phyloP scores from a whole-genome alignment of 1,140 invertebrate species.

The Colletes latitarsis region DNA sequence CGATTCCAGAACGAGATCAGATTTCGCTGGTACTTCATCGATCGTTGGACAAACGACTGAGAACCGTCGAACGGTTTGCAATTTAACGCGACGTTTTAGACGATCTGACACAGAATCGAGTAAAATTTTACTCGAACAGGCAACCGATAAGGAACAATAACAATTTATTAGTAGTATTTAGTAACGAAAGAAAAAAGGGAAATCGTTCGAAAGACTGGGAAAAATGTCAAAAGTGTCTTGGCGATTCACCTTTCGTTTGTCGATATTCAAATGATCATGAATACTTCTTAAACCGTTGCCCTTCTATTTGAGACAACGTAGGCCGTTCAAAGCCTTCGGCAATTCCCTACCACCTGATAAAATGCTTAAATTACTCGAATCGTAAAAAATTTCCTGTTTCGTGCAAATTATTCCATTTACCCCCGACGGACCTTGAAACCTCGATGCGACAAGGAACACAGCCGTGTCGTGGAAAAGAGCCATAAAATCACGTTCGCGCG shows the following conservation, averaged over 20 bases:
- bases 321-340: neutral
- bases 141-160: no score
- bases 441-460: neutral
- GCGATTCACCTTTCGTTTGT: neutral
- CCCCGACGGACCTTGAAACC: neutral
- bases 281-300: neutral
- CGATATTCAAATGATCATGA: neutral
- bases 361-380: slow-evolving; percentile 12
- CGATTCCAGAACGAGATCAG: neutral
- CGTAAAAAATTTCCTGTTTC: slow-evolving; percentile 32
- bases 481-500: slow-evolving; percentile 3
- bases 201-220: no score
- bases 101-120: no score
- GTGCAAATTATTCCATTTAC: slow-evolving; percentile 1
- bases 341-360: neutral
- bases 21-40: neutral
- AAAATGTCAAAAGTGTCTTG: neutral
- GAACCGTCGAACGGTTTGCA: neutral
- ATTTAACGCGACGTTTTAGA: neutral
- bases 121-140: no score
- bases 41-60: neutral
- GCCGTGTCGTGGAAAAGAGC: neutral
- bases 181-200: no score
- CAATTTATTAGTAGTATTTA: no score
- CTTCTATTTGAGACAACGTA: neutral